These are phyloP conservation scores for Pogonocichla stellata DNA, from an alignment of 2,113 vertebrate genomes.

Conservation along the genomic window DNA sequence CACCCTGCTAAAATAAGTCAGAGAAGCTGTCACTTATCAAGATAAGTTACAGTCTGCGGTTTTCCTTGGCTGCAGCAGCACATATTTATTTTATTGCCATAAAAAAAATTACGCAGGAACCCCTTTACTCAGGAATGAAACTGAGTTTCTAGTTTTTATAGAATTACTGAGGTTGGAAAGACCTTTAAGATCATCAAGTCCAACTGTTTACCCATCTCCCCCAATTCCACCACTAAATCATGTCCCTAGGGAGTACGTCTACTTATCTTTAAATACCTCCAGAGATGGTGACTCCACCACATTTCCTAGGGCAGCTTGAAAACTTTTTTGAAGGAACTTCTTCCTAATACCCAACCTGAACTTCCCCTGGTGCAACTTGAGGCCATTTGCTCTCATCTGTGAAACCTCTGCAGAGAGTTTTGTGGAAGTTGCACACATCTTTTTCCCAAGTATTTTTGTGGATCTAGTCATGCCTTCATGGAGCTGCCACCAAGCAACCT, in stretches of 20 bases:
- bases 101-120: background rate
- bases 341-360: background rate
- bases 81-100: background rate
- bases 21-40: background rate
- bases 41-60: background rate
- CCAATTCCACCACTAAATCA: background rate
- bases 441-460: constrained; percentile 34
- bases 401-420: constrained; percentile 55
- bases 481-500: constrained; percentile 1
- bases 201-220: background rate
- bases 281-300: rapidly evolving
- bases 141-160: background rate
- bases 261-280: background rate
- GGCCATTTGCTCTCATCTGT: background rate
- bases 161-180: background rate
- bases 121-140: background rate
- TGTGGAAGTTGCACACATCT: background rate
- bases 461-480: constrained; percentile 46
- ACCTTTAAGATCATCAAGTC: background rate
- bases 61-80: background rate
- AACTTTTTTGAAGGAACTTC: background rate
- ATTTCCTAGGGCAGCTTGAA: background rate
- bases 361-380: background rate
- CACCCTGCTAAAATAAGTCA: background rate
- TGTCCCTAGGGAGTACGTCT: background rate